phyloP scores from a whole-genome alignment of 1,140 invertebrate genomes.

The Drosophila tropicalis region DNA sequence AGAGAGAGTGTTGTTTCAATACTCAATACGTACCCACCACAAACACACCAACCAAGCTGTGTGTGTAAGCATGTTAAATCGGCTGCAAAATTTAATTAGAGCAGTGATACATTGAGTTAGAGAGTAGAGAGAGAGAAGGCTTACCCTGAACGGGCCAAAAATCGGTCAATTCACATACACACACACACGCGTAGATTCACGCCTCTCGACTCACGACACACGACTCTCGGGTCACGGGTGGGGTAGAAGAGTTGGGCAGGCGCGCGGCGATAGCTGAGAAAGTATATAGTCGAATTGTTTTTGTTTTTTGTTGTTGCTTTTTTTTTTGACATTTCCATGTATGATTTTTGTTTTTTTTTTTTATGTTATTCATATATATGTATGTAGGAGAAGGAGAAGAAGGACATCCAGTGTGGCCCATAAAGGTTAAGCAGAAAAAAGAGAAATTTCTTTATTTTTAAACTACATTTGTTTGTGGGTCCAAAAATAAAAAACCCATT shows the following conservation, averaged over 20 bases:
- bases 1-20: constrained; percentile 23
- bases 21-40: constrained; percentile 11
- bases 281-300: constrained; percentile 39
- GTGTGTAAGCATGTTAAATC: constrained; percentile 38
- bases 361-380: neutral
- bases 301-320: neutral
- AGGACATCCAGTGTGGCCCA: neutral
- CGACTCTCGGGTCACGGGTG: constrained; percentile 33
- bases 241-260: constrained; percentile 46
- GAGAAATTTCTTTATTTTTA: too few relatives aligned
- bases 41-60: constrained; percentile 63
- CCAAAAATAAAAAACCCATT: neutral
- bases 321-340: constrained; percentile 4
- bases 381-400: neutral
- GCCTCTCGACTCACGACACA: too few relatives aligned
- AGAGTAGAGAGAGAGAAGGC: constrained; percentile 40
- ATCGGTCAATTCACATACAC: constrained; percentile 35
- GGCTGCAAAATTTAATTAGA: constrained; percentile 61
- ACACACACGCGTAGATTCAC: constrained; percentile 50
- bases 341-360: constrained; percentile 5
- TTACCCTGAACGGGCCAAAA: constrained; percentile 68
- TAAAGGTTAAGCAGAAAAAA: neutral
- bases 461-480: neutral
- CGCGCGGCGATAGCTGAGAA: constrained; percentile 44
- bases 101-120: constrained; percentile 42